A percentile compares a stretch with the other conserved stretches of the same genome.
These are phyloP conservation scores for Lissonota sp. DNA, from an alignment of 2,888 invertebrate species.

Conservation along the genomic window DNA sequence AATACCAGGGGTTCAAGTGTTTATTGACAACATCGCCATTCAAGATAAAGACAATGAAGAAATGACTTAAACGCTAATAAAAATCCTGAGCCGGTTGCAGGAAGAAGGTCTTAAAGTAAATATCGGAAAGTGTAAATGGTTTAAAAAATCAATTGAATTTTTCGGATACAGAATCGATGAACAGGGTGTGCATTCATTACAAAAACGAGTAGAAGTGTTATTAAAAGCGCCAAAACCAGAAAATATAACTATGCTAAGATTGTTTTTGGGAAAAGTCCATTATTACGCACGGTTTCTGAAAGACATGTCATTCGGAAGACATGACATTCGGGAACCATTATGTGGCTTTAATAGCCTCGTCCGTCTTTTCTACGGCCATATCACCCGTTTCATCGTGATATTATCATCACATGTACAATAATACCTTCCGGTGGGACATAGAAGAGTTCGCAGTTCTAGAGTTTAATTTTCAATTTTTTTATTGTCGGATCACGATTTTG, in stretches of 20 bases:
- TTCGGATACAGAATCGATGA: conserved; percentile 24
- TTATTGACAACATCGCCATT: conserved; percentile 48
- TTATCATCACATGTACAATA: too few species aligned
- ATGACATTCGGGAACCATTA: too few species aligned
- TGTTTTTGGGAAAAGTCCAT: conserved; percentile 25
- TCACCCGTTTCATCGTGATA: too few species aligned
- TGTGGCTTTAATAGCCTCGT: too few species aligned
- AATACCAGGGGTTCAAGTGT: conserved; percentile 34
- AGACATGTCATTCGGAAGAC: too few species aligned
- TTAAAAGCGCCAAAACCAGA: neutral
- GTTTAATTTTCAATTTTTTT: conserved; percentile 21
- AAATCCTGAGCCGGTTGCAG: conserved; percentile 25
- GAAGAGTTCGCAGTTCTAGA: conserved; percentile 53
- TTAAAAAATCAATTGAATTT: conserved; percentile 27
- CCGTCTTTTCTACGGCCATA: too few species aligned
- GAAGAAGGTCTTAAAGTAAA: conserved; percentile 34
- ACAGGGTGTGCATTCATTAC: neutral
- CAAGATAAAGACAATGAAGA: conserved; percentile 14
- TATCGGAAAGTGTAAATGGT: conserved; percentile 28
- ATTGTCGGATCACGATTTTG: conserved; percentile 53
- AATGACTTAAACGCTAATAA: conserved; percentile 7
- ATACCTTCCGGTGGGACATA: too few species aligned
- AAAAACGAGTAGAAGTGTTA: conserved; percentile 26
- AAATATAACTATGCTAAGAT: conserved; percentile 28
- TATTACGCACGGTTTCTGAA: conserved; percentile 37